These are phyloP conservation scores for Callocephalon fimbriatum DNA, from an alignment of 2,113 vertebrate species.

Conservation along the genomic window DNA sequence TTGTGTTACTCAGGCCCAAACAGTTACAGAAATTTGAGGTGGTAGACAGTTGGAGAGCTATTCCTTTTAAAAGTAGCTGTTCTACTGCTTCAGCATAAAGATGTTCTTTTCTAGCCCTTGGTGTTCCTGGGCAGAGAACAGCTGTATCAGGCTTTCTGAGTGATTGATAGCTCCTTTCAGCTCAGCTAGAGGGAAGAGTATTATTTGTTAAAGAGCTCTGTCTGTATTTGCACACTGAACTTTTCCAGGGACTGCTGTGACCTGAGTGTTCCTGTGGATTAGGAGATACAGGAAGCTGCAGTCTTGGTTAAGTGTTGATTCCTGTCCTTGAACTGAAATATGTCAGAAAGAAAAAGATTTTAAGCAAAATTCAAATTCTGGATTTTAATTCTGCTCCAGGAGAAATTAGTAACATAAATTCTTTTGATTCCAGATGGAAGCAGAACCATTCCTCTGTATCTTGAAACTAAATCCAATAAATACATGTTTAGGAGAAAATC, in stretches of 20 bases:
- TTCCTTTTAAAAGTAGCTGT: neutral
- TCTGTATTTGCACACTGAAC: neutral
- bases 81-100: neutral
- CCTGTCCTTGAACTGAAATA: neutral
- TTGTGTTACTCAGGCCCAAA: neutral
- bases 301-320: neutral
- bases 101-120: neutral
- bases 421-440: neutral
- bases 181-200: neutral
- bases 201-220: neutral
- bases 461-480: neutral
- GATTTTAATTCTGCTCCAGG: neutral
- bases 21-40: neutral
- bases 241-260: neutral
- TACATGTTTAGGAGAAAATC: neutral
- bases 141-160: neutral
- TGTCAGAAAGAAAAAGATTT: neutral
- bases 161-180: constrained; percentile 5
- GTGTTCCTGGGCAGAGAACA: neutral
- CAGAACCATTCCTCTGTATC: neutral
- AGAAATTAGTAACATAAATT: neutral
- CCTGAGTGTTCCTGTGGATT: neutral
- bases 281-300: neutral
- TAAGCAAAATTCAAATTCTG: neutral
- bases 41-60: neutral